phyloP scores from a whole-genome alignment of 2,888 invertebrate genomes.

The Mythimna loreyi region DNA sequence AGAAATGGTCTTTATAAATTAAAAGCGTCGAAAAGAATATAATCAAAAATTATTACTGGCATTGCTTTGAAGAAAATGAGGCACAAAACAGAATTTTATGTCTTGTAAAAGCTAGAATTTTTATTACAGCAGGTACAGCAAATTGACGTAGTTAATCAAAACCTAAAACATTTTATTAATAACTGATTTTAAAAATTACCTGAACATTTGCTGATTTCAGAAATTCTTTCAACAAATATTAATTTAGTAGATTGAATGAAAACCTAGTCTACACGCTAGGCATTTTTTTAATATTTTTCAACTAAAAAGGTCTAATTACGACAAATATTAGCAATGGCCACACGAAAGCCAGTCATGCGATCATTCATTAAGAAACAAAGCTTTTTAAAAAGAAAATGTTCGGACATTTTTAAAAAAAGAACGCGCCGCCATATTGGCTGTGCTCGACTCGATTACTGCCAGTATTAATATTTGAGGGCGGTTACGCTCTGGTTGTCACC shows the following conservation, averaged over 20 bases:
- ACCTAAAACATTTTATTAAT: conserved; percentile 3
- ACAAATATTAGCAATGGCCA: conserved; percentile 21
- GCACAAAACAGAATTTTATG: neutral
- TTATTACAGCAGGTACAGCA: neutral
- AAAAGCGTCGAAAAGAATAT: neutral
- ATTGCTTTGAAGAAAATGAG: neutral
- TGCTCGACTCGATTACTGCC: conserved; percentile 40
- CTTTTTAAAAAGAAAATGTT: conserved; percentile 33
- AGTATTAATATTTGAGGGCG: conserved; percentile 55
- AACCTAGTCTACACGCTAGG: conserved; percentile 1
- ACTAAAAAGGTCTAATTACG: conserved; percentile 30
- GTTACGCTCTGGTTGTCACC: conserved; percentile 35
- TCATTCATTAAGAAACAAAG: conserved; percentile 25
- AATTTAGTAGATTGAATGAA: conserved; percentile 5
- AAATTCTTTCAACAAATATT: conserved; percentile 4
- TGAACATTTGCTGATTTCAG: neutral
- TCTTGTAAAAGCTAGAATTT: neutral
- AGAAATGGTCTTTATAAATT: neutral
- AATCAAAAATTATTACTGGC: neutral
- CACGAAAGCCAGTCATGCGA: conserved; percentile 44
- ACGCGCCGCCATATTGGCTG: conserved; percentile 24
- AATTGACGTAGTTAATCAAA: neutral
- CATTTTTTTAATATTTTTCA: conserved; percentile 10
- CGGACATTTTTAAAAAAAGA: conserved; percentile 16
- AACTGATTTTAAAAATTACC: neutral